These are phyloP conservation scores for Dolichotis patagonum DNA, from an alignment of 2,113 vertebrate genomes.

Conservation along the genomic window DNA sequence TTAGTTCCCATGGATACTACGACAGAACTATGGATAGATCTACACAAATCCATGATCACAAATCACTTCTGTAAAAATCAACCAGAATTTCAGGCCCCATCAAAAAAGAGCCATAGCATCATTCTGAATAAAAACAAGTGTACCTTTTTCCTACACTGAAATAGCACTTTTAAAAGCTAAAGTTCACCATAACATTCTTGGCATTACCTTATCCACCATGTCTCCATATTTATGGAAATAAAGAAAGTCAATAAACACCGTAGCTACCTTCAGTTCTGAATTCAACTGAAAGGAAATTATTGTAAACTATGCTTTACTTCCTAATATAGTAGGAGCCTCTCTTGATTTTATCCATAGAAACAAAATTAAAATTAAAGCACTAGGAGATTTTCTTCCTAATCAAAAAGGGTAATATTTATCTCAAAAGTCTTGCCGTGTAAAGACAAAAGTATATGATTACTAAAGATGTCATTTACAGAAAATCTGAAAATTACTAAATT, in stretches of 20 bases:
- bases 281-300: constrained; percentile 19
- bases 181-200: background rate
- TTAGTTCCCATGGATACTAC: constrained; percentile 62
- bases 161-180: constrained; percentile 39
- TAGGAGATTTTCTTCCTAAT: constrained; percentile 35
- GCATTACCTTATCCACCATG: background rate
- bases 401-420: constrained; percentile 11
- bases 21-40: constrained; percentile 15
- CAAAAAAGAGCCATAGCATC: constrained; percentile 27
- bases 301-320: background rate
- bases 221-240: background rate
- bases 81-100: constrained; percentile 9
- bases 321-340: background rate
- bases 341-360: constrained; percentile 37
- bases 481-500: constrained; percentile 42
- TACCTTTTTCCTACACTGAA: constrained; percentile 14
- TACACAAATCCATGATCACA: constrained; percentile 64
- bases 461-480: constrained; percentile 21
- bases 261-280: constrained; percentile 44
- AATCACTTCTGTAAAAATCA: constrained; percentile 68
- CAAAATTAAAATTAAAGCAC: constrained; percentile 54
- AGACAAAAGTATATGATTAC: constrained; percentile 63
- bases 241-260: background rate
- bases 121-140: constrained; percentile 52
- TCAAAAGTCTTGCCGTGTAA: background rate